Percentiles rank a stretch among this genome's conserved stretches.
Conservation (phyloP, 2,113 vertebrate species). For the Beaufortia kweichowensis region DNA sequence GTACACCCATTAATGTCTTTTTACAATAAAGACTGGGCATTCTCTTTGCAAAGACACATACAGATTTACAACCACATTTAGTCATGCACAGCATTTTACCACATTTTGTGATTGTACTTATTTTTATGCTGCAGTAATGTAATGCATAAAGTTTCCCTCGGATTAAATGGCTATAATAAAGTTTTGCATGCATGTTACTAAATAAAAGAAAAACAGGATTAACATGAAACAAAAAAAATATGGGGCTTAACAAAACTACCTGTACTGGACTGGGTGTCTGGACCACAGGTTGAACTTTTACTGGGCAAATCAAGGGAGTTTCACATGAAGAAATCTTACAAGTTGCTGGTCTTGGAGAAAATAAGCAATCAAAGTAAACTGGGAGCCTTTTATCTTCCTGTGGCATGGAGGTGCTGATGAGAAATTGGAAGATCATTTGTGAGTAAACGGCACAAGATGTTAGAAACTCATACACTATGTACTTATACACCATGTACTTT, state of each 20-base stretch:
- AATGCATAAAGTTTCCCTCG: no score
- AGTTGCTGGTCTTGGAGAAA: background rate
- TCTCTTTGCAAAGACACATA: no score
- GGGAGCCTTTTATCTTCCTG: conserved; percentile 2
- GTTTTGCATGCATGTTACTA: no score
- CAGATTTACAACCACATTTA: no score
- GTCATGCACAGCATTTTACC: no score
- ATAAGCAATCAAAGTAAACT: conserved; percentile 24
- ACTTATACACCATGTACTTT: background rate
- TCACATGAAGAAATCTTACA: background rate
- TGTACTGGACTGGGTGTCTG: conserved; percentile 36
- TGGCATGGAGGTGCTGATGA: background rate
- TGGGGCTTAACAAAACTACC: conserved; percentile 31
- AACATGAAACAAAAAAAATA: background rate
- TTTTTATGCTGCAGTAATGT: no score
- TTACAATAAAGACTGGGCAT: no score
- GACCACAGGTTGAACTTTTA: conserved; percentile 6
- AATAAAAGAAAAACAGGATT: no score
- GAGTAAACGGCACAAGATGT: background rate
- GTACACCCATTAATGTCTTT: no score
- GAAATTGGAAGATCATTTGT: background rate
- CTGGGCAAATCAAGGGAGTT: background rate
- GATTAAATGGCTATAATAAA: no score
- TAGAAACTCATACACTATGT: no score
- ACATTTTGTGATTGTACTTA: no score